Base-by-base conservation (phyloP, 2,888 invertebrate genomes). In the Andrena bicolor region DNA sequence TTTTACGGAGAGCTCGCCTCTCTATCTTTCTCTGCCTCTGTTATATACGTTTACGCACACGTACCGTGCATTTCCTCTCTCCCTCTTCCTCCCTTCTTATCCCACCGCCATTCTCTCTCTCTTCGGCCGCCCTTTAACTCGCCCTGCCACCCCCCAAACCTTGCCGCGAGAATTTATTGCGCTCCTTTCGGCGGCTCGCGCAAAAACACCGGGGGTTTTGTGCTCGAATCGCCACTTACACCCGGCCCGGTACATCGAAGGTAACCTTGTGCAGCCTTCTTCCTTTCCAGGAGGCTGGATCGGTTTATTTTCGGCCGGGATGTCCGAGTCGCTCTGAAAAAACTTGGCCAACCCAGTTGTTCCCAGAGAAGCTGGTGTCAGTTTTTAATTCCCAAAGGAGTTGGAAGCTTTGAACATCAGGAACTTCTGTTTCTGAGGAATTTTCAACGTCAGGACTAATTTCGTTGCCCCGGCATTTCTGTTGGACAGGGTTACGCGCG, bases 1-100 rank as follows among this genome's bases (percentile, higher is more conserved):
- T 91, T 91, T 91, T 90, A 90, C 90, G 78, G 79, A 84, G 84
- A 86, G 83, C 23, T 56, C 26, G 80, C 86, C 86, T 73, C 80
- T 80, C 83, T 83, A 41, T 83, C 84, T 86, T 73, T 71, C 81
- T 83, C 85, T 63, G 28, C 7, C 73, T 53, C 63, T n/a, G 64
- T 66, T 78, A 28, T 75, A 58, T 56, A 68, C 75, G 75, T 69
- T 74, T 64, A 70, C 79, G 64, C 49, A 61, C 76, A 69, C 75
- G 65, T 65, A 76, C 64, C 32, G n/a, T 76, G 65, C 73, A 76
- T 71, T 68, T 71, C 61, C 74, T 75, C 69, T 64, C 61, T 49
- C 48, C 56, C 78, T 68, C 26, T 23, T 23, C 41, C 41, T 6
- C 51, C 51, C 74, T 71, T 60, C 60, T 63, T 65, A 49, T 69